Base-by-base conservation (phyloP, 1,140 invertebrate genomes). In the Lordiphosa clarofinis region DNA sequence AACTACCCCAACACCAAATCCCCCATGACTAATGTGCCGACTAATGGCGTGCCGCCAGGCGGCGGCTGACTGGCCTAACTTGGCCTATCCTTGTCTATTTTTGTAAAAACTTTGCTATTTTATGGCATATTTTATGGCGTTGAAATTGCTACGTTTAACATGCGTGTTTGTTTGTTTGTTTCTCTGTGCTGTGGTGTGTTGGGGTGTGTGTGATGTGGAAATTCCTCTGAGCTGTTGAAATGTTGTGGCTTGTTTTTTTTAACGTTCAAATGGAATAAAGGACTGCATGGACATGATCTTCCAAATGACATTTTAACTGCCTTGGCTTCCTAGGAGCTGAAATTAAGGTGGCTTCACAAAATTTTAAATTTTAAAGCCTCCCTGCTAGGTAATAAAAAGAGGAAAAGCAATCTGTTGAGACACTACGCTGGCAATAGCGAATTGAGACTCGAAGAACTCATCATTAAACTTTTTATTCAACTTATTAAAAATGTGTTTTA, bases 81-180 rank as follows among this genome's bases (percentile, higher is more conserved):
- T 64, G 47, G 53, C 50, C 54, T 68, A 59, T 70, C 47, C 55
- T 63, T 72, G 56, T 69, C 59, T 69, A 58, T 76, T 82, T 82
- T 56, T 62, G 66, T 59, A 63, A 75, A 31, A 71, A 56, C 59
- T 84, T 76, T 73, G 56, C 57, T 60, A 76, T 58, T 82, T 65
- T 76, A 76, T 84, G 60, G 78, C 69, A 84, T 84, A 84, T 73
- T 84, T 84, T 84, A 84, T 73, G 78, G 78, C 78, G 78, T 67
- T 81, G 65, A 60, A 69, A 74, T 74, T 69, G 71, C 53, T 68
- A 42, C 65, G 71, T 54, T 58, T 75, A 70, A 75, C 75, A 73
- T 74, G 64, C 46, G 58, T 56, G 44, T 47, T 35, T 55, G 47
- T 35, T 15, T 10, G 24, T 6, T 15, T 37, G 21, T n/a, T n/a